Base-by-base conservation (phyloP, 1,140 invertebrate species). In the Drosophila biarmipes region DNA sequence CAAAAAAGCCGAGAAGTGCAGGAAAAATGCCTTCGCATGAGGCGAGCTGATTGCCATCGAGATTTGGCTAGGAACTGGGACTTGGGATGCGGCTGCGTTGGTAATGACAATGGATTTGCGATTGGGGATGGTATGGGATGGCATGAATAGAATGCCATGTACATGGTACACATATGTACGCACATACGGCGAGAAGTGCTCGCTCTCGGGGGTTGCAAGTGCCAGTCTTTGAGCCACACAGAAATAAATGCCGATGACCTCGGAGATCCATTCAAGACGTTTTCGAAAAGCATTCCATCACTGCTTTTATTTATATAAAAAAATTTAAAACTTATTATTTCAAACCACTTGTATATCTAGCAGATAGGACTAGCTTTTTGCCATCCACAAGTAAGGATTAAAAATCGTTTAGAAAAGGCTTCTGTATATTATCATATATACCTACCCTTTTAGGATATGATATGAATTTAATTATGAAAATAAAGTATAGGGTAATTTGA, bases 201-300 rank as follows among this genome's bases (percentile, higher is more conserved):
- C 40, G 46, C 46, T 17, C 37, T 54, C 27, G 46, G 61, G 78
- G 78, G 78, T 81, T 80, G 78, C 73, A 64, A 79, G 46, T 45
- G 48, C 17, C 35, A n/a, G 55, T 12, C 55, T 37, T 27, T 57
- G 17, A 21, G 14, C n/a, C 55, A 57, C 55, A 57, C 27, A 7
- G 54, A 45, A 57, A 51, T 7, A 19, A 51, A 51, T 51, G 2
- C 1, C 4, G 15, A 19, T 31, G 10, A 8, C 12, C 1, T 49
- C 11, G 1, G 17, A 19, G 29, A 19, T 49, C 15, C 4, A 17
- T 19, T 31, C 8, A 31, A 31, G 29, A 10, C 8, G 7, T 31
- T 1, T 2, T 1, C 0, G 8, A 2, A 31, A 5, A 24, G 5
- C 24, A 24, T 24, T 24, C 24, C 24, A 24, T 24, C 24, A 24